Evolutionary conservation across 1,140 invertebrate species (phyloP), one percentile per base, ranked within the genome.

Genomic region (Dendroctonus ponderosae): DNA sequence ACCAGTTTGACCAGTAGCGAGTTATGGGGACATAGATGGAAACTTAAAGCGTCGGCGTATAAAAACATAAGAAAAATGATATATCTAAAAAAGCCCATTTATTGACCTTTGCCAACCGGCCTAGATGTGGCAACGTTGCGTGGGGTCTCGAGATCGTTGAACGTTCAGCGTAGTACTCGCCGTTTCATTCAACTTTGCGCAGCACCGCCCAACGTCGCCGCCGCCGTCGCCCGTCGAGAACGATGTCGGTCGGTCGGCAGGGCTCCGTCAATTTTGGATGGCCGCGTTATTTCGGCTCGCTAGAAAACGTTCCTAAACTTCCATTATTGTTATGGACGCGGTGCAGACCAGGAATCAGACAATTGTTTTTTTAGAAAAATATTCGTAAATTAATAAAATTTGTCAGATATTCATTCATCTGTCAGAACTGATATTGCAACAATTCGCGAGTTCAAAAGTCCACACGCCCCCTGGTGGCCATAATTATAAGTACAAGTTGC

Each of bases 121-220:
- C 38, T 52, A 43, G 48, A 66, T 66, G 37, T 51, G 67, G 62
- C 67, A 69, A 69, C 62, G 54, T 46, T 14, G 62, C 57, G 43
- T 39, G 58, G 26, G 67, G 69, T 62, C 54, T 41, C 71, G 66
- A 71, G 70, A 74, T 75, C 71, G 70, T 74, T 72, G 72, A 74
- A 72, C 71, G 72, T 69, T 73, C 42, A 58, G 43, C 71, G 72
- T 73, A 75, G 73, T 75, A 73, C 73, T 69, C 72, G 67, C 64
- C 70, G 69, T 72, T 75, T 72, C 74, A 72, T 72, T 72, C 71
- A 74, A 70, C 70, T 70, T 74, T 57, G 69, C 72, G 70, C 73
- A 72, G 71, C 69, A 70, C 74, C 74, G 74, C 74, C 74, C 72
- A 71, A 71, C 59, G 67, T 74, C 72, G 44, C 50, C 12, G 12